These are phyloP conservation scores for Charina bottae DNA, from an alignment of 2,113 vertebrate genomes.

Conservation along the genomic window DNA sequence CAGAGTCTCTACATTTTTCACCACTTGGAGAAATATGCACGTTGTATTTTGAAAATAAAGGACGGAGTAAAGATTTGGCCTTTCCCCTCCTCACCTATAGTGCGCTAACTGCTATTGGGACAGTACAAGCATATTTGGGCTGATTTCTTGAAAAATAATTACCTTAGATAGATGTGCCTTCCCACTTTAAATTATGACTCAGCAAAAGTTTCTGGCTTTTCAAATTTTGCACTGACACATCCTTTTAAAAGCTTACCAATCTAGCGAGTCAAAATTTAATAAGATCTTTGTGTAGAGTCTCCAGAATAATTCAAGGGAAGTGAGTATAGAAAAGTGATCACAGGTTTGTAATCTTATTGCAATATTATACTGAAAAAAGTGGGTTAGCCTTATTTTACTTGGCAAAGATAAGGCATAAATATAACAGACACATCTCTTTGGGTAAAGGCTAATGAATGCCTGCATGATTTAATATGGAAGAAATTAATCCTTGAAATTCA, in stretches of 20 bases:
- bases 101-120: not conserved
- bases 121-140: not conserved
- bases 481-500: slow-evolving; percentile 21
- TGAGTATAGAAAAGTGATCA: not conserved
- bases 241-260: not conserved
- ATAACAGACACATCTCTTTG: not conserved
- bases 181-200: not conserved
- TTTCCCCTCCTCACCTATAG: not conserved
- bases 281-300: not conserved
- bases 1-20: not conserved
- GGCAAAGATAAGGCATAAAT: not conserved
- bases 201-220: not conserved
- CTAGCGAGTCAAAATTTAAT: not conserved
- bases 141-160: not conserved
- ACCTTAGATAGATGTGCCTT: not conserved
- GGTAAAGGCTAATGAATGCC: slow-evolving; percentile 4
- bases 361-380: slow-evolving; percentile 1
- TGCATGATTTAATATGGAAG: not conserved
- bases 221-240: not conserved
- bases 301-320: not conserved
- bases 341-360: not conserved
- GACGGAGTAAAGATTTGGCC: not conserved
- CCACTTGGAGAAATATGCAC: not conserved
- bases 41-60: not conserved
- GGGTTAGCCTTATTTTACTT: not conserved